Evolutionary conservation across 2,888 invertebrate species (phyloP).

Genomic region (Xanthia icteritia): DNA sequence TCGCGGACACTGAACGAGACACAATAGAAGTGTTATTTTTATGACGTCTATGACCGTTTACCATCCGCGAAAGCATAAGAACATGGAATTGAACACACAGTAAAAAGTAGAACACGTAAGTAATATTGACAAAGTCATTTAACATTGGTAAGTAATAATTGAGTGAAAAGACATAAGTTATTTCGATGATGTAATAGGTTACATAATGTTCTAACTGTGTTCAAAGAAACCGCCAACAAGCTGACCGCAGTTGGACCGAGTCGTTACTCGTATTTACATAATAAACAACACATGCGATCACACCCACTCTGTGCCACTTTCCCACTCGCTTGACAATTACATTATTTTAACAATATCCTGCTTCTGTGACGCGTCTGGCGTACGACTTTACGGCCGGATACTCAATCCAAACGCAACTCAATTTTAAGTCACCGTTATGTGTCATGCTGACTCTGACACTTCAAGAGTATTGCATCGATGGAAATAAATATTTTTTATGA

Average conservation of each 20-base stretch:
- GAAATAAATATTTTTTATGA: not conserved
- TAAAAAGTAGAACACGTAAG: slow-evolving; percentile 42
- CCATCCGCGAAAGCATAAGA: not conserved
- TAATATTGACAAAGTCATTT: slow-evolving; percentile 42
- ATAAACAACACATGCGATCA: slow-evolving; percentile 67
- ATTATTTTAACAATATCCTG: slow-evolving; percentile 35
- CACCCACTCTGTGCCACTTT: slow-evolving; percentile 75
- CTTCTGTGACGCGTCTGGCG: not conserved
- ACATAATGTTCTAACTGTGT: slow-evolving; percentile 67
- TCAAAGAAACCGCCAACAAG: slow-evolving; percentile 62
- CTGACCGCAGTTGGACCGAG: slow-evolving; percentile 51
- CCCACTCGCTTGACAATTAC: slow-evolving; percentile 55
- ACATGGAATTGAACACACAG: not conserved
- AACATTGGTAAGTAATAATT: slow-evolving; percentile 33
- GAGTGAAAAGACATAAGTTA: slow-evolving; percentile 42
- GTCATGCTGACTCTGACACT: not conserved
- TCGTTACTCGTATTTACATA: slow-evolving; percentile 64
- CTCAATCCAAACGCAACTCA: not conserved
- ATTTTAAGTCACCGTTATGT: not conserved
- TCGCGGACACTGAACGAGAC: too few relatives aligned
- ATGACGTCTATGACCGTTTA: too few relatives aligned
- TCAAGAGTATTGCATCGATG: not conserved
- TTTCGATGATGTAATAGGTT: slow-evolving; percentile 61
- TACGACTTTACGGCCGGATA: not conserved
- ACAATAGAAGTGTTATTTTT: too few relatives aligned